phyloP scores from a whole-genome alignment of 2,113 vertebrate species.

The Nematolebias whitei region DNA sequence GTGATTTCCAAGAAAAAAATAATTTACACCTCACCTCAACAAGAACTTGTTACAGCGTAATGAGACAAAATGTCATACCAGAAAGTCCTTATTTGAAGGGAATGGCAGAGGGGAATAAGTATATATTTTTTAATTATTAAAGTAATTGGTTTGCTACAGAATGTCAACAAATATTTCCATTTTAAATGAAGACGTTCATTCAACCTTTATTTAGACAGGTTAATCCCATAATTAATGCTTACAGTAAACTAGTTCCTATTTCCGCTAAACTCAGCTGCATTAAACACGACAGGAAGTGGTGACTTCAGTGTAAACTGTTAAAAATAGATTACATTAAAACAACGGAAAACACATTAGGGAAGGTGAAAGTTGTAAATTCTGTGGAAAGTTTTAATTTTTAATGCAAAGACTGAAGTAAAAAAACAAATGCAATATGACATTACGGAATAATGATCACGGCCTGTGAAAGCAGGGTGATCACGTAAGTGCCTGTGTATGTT shows the following conservation, averaged over 20 bases:
- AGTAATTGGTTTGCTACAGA: background rate
- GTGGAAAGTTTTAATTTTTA: no score
- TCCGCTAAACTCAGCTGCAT: background rate
- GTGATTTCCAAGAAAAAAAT: background rate
- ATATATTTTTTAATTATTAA: background rate
- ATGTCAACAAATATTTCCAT: background rate
- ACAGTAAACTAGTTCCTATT: background rate
- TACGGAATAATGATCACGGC: no score
- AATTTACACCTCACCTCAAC: background rate
- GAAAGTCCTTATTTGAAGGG: background rate
- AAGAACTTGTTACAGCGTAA: background rate
- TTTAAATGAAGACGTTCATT: background rate
- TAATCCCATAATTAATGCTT: background rate
- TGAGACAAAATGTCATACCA: background rate
- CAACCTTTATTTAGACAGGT: background rate
- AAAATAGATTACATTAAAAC: background rate
- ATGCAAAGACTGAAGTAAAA: no score
- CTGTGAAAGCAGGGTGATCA: no score
- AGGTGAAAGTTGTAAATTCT: no score
- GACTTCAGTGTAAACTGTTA: background rate
- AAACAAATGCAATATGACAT: no score
- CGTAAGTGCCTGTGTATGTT: no score
- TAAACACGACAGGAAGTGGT: slow-evolving; percentile 11
- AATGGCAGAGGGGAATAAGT: background rate
- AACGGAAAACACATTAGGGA: background rate